Percentiles rank a stretch among this genome's conserved stretches.
Conservation (phyloP, 2,888 invertebrate species). For the Epinotia bilunana region DNA sequence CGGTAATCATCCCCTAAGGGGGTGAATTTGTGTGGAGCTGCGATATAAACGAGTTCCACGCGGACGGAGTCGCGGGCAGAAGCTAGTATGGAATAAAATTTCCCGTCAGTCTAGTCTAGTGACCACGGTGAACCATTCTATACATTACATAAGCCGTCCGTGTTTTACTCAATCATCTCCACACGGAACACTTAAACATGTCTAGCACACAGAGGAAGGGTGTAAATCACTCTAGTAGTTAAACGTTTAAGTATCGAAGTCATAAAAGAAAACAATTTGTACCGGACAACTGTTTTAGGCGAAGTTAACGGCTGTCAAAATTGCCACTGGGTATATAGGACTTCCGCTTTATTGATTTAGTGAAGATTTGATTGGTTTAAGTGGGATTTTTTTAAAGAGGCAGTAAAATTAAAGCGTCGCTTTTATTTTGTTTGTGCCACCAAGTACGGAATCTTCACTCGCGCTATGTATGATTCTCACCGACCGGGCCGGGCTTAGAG, state of each 20-base stretch:
- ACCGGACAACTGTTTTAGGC: constrained; percentile 41
- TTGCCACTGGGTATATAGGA: constrained; percentile 35
- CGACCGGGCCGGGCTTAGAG: too few species aligned
- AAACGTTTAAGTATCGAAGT: constrained; percentile 38
- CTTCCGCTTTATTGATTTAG: constrained; percentile 39
- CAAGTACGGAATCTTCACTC: too few species aligned
- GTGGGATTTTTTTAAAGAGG: constrained; percentile 17
- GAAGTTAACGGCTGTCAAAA: constrained; percentile 38
- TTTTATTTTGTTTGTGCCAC: too few species aligned
- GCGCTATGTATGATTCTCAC: too few species aligned
- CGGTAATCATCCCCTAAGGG: too few species aligned
- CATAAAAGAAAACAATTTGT: constrained; percentile 46
- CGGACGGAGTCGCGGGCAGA: too few species aligned
- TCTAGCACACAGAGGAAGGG: constrained; percentile 16
- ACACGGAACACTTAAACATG: constrained; percentile 19
- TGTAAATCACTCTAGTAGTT: constrained; percentile 37
- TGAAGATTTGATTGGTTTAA: constrained; percentile 26
- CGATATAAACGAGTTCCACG: too few species aligned
- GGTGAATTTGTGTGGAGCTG: too few species aligned
- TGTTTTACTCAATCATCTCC: not conserved
- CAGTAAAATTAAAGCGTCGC: too few species aligned
- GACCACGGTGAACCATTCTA: not conserved
- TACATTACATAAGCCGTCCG: not conserved
- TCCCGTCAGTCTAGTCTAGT: not conserved
- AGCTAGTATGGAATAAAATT: too few species aligned